Evolutionary conservation across 1,140 invertebrate species (phyloP).

Genomic region (Ditylenchus dipsaci): DNA sequence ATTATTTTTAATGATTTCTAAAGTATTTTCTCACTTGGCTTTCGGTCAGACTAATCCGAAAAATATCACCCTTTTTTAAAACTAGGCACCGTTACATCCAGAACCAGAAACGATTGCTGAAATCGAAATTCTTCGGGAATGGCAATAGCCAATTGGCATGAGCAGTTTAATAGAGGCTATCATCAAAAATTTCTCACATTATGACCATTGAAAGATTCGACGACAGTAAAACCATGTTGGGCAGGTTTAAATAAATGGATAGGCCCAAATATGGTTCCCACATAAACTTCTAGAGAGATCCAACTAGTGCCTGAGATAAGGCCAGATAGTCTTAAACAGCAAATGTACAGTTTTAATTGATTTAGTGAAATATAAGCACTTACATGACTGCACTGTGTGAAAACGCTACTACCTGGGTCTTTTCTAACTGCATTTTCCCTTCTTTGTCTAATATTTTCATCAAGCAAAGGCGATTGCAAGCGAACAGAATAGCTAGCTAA

Average conservation of each 20-base stretch:
- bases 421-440: no score
- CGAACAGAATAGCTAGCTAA: no score
- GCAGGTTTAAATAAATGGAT: not conserved
- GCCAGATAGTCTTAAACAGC: not conserved
- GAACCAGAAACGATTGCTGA: not conserved
- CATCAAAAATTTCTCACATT: not conserved
- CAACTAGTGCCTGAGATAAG: not conserved
- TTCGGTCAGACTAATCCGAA: no score
- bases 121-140: not conserved
- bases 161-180: not conserved
- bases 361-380: no score
- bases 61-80: no score
- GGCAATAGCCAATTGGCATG: not conserved
- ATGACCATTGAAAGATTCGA: not conserved
- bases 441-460: no score
- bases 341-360: not conserved
- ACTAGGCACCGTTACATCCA: no score
- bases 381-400: no score
- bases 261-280: not conserved
- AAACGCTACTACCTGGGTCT: no score
- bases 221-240: not conserved
- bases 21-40: no score
- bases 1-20: no score
- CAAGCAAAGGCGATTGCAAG: no score
- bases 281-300: not conserved